Conservation (phyloP, 2,113 vertebrate species). For the Apodemus speciosus region DNA sequence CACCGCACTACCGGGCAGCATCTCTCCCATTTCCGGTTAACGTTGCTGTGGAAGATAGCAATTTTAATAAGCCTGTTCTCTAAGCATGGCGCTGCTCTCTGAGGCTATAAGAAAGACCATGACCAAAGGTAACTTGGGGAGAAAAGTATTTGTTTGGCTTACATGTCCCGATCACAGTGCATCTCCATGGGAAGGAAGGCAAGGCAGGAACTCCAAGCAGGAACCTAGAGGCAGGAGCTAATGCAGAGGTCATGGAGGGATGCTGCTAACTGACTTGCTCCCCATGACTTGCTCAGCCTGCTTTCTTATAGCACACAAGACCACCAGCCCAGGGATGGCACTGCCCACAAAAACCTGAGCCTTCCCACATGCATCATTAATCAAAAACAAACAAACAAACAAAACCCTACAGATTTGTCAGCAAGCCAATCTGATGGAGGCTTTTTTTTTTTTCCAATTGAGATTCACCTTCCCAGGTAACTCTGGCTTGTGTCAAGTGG, state of each 20-base stretch:
- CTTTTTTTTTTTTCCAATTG: neutral
- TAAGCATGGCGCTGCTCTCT: neutral
- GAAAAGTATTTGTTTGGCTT: neutral
- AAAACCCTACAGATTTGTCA: neutral
- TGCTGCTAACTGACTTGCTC: neutral
- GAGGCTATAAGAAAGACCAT: neutral
- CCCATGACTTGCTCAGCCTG: neutral
- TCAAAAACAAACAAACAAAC: neutral
- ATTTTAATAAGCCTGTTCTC: neutral
- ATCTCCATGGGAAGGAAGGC: neutral
- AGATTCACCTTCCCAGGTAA: neutral
- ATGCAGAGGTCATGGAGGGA: neutral
- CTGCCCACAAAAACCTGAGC: neutral
- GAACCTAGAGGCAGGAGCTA: neutral
- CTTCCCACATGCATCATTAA: neutral
- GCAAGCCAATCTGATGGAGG: neutral
- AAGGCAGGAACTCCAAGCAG: neutral
- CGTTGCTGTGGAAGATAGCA: neutral
- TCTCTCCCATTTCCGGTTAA: neutral
- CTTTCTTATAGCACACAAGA: neutral
- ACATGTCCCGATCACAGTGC: neutral
- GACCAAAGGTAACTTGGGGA: neutral
- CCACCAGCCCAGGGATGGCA: neutral
- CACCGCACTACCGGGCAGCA: neutral
- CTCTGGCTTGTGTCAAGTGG: too few species aligned